A percentile compares a stretch with the other conserved stretches of the same genome.
Evolutionary conservation across 2,797 vertebrate genomes (phyloP).

Genomic region (Sebastes vulpes): DNA sequence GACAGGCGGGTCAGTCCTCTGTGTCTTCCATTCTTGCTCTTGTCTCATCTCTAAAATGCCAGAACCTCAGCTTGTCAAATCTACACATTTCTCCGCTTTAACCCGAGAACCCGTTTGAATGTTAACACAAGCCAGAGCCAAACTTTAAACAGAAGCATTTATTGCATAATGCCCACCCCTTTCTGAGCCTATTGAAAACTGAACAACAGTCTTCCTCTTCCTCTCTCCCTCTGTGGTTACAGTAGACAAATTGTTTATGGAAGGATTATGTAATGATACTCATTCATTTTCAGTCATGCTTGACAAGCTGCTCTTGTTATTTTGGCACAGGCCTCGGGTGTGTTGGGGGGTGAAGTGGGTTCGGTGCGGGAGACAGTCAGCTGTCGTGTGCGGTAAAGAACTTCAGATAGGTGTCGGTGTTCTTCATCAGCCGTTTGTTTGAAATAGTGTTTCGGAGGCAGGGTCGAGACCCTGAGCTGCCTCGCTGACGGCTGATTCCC

Average conservation of each 20-base stretch:
- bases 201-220: conserved; percentile 43
- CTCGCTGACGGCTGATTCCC: not conserved
- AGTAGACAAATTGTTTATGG: conserved; percentile 67
- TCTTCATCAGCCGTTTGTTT: conserved; percentile 5
- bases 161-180: conserved; percentile 36
- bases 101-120: not conserved
- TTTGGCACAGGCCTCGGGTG: conserved; percentile 20
- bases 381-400: not conserved
- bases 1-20: not conserved
- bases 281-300: conserved; percentile 69
- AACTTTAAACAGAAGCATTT: conserved; percentile 14
- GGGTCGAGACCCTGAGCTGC: not conserved
- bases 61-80: not conserved
- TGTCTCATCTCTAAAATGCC: not conserved
- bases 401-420: not conserved
- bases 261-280: conserved; percentile 71
- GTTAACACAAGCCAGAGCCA: not conserved
- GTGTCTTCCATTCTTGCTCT: not conserved
- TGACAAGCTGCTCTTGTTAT: conserved; percentile 56
- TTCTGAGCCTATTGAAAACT: conserved; percentile 33
- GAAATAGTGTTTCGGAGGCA: conserved; percentile 6
- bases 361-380: not conserved
- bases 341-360: conserved; percentile 11
- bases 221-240: conserved; percentile 44
- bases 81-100: not conserved